Evolutionary conservation across 2,113 vertebrate species (phyloP).

Genomic region (Urocynchramus pylzowi): DNA sequence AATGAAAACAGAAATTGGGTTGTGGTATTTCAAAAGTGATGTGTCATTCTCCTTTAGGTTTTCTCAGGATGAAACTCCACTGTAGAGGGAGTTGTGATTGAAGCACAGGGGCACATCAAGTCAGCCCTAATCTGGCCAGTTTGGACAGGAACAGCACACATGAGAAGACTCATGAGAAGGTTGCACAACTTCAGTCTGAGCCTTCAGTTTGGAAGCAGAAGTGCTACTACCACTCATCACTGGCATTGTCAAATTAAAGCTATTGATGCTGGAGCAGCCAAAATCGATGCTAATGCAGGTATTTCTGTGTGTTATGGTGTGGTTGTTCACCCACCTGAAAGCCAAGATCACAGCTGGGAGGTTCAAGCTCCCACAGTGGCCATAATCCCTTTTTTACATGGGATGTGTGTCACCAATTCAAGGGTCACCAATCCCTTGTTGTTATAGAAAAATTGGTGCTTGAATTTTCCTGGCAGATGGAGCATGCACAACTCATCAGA

Average conservation of each 20-base stretch:
- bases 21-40: not conserved
- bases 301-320: not conserved
- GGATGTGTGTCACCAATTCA: not conserved
- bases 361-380: not conserved
- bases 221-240: not conserved
- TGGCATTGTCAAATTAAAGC: not conserved
- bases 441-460: not conserved
- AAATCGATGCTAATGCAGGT: not conserved
- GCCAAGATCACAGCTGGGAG: not conserved
- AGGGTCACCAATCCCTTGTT: not conserved
- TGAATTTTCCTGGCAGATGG: not conserved
- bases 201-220: not conserved
- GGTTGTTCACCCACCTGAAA: not conserved
- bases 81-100: not conserved
- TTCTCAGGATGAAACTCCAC: not conserved
- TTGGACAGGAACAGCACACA: not conserved
- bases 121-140: not conserved
- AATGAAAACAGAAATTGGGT: not conserved
- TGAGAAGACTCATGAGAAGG: rapidly evolving
- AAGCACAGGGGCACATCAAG: not conserved
- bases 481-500: not conserved
- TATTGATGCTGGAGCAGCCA: not conserved
- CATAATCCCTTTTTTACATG: not conserved
- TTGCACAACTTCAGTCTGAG: not conserved
- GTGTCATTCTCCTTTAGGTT: not conserved